Evolutionary conservation across 2,113 vertebrate genomes (phyloP), one percentile per base, ranked within the genome.

Genomic region (Hemichromis elongatus): DNA sequence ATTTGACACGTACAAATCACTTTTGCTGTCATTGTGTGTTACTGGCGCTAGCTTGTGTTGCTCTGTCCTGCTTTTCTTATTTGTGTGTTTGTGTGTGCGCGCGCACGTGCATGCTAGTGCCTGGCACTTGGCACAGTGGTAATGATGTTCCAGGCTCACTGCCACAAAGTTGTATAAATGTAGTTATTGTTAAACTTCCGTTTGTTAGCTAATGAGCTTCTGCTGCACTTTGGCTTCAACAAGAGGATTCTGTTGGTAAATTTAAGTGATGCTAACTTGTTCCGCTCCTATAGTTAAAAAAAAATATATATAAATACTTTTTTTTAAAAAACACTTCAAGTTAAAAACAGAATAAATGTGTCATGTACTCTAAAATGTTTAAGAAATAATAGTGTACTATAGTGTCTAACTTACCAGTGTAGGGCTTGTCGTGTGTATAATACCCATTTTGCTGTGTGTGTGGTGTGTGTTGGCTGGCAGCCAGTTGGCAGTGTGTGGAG

Each of bases 401-500:
- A 63, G 33, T 63, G 59, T 21, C 59, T 63, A 37, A 52, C 11
- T 19, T 42, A 70, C 47, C 8, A 55, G 40, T 77, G 47, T 5
- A 35, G 37, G 75, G 53, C 8, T 26, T 30, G 70, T 7, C 5
- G 19, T 35, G 59, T 80, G 11, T 53, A 50, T 54, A 2, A 55
- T 55, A 85, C 33, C 56, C 83, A 26, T 80, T n/a, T 59, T 28
- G 4, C 33, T 56, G 7, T 80, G 80, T 68, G 52, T 28, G 37
- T 81, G 75, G 26, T 4, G 18, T 1, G 77, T 37, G 40, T 40
- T 79, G 87, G 89, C 42, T 7, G 4, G 85, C 80, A 84, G 81
- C 89, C 90, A 90, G 63, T 82, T 94, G 93, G 88, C 90, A 68
- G 66, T 16, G 81, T 73, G 77, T 80, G 70, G 5, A 18, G 80